Percentiles rank a stretch among this genome's conserved stretches.
phyloP scores from a whole-genome alignment of 2,113 vertebrate species.

The Columba janthina region DNA sequence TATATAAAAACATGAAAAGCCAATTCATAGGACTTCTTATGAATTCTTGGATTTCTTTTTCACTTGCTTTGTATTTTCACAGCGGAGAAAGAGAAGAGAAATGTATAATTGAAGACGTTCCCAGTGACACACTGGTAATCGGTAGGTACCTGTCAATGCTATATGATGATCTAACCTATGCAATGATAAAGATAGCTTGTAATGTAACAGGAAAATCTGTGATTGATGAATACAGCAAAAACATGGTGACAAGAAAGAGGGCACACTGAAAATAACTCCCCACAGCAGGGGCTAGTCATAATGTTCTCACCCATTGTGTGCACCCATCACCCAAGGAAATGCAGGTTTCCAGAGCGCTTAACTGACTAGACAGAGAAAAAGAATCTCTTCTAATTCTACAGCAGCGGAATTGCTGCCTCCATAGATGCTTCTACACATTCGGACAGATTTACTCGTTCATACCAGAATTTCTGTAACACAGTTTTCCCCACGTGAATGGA shows the following conservation, averaged over 20 bases:
- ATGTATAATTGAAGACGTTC: slow-evolving; percentile 91
- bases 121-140: slow-evolving; percentile 81
- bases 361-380: not conserved
- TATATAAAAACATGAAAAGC: slow-evolving; percentile 46
- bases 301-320: not conserved
- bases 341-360: not conserved
- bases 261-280: not conserved
- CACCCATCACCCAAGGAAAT: not conserved
- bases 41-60: slow-evolving; percentile 64
- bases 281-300: not conserved
- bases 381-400: not conserved
- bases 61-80: slow-evolving; percentile 87
- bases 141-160: slow-evolving; percentile 73
- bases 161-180: not conserved
- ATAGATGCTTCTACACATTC: not conserved
- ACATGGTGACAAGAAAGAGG: not conserved
- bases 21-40: slow-evolving; percentile 62
- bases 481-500: not conserved
- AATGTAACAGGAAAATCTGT: not conserved
- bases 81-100: slow-evolving; percentile 85
- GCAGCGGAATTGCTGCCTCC: not conserved
- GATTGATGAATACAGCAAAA: not conserved
- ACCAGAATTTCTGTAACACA: not conserved
- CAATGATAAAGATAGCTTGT: not conserved
- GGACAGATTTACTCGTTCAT: not conserved